phyloP scores from a whole-genome alignment of 2,888 invertebrate species.

The Eucriotettix oculatus region DNA sequence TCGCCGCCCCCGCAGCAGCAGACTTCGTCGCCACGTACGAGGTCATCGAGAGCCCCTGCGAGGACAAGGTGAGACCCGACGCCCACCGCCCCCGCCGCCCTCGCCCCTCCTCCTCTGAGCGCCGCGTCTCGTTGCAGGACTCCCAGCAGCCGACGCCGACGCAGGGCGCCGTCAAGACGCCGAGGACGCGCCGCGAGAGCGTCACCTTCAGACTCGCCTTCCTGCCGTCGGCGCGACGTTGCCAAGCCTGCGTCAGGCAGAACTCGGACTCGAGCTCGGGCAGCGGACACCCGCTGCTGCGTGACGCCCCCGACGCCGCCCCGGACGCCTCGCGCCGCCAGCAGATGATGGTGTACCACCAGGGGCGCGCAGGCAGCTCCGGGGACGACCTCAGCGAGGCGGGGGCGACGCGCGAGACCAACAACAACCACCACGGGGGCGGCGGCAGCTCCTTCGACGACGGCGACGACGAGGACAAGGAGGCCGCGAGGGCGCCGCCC shows the following conservation, averaged over 20 bases:
- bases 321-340: slow-evolving; percentile 1
- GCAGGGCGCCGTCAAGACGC: not conserved
- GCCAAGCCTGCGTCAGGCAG: slow-evolving; percentile 18
- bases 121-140: not conserved
- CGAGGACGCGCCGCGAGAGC: slow-evolving; percentile 14
- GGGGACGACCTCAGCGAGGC: slow-evolving; percentile 11
- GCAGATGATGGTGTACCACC: slow-evolving; percentile 3
- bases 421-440: slow-evolving; percentile 2
- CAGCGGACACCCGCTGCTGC: slow-evolving; percentile 16
- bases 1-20: slow-evolving; percentile 12
- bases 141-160: not conserved
- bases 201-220: slow-evolving; percentile 18
- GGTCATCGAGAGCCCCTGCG: slow-evolving; percentile 13
- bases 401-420: slow-evolving; percentile 15
- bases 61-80: not conserved
- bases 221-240: slow-evolving; percentile 15
- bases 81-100: too few species aligned
- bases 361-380: slow-evolving; percentile 4
- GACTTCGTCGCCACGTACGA: slow-evolving; percentile 19
- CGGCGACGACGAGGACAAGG: not conserved
- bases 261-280: slow-evolving; percentile 19
- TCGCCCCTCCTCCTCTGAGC: not conserved
- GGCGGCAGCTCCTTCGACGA: slow-evolving; percentile 7
- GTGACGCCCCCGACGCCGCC: slow-evolving; percentile 5
- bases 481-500: not conserved